These are phyloP conservation scores for Heliconius ismenius DNA, from an alignment of 2,888 invertebrate species.

Conservation along the genomic window DNA sequence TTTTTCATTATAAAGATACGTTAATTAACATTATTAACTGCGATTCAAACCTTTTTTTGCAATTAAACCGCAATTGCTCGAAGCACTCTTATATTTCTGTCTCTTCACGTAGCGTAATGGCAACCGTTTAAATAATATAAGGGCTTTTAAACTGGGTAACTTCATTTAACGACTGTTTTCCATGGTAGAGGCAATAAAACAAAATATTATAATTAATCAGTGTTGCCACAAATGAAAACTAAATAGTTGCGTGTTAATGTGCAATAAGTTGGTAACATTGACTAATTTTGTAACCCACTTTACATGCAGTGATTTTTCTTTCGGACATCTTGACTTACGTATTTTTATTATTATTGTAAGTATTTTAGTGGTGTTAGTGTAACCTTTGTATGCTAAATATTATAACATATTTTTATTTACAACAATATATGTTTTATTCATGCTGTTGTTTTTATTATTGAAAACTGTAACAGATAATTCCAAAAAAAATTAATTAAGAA, in stretches of 20 bases:
- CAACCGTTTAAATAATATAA: conserved; percentile 19
- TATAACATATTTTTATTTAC: too few species aligned
- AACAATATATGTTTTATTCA: too few species aligned
- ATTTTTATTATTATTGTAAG: background rate
- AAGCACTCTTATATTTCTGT: conserved; percentile 11
- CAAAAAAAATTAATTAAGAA: too few species aligned
- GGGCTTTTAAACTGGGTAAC: conserved; percentile 18
- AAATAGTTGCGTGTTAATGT: conserved; percentile 52
- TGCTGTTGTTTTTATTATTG: too few species aligned
- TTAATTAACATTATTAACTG: conserved; percentile 12
- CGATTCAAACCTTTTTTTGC: background rate
- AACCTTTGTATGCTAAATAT: too few species aligned
- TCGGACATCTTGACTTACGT: conserved; percentile 20
- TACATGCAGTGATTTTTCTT: conserved; percentile 55
- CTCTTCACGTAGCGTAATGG: conserved; percentile 20
- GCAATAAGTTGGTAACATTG: conserved; percentile 63
- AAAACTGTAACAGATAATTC: too few species aligned
- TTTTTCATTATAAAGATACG: background rate
- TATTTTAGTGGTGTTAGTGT: background rate
- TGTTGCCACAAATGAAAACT: conserved; percentile 42
- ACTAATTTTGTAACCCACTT: conserved; percentile 64
- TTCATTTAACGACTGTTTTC: conserved; percentile 31
- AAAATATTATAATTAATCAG: conserved; percentile 42
- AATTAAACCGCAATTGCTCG: conserved; percentile 18
- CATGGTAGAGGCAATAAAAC: conserved; percentile 31